Conservation (phyloP, 2,888 invertebrate genomes). For the Boloria euphrosyne region DNA sequence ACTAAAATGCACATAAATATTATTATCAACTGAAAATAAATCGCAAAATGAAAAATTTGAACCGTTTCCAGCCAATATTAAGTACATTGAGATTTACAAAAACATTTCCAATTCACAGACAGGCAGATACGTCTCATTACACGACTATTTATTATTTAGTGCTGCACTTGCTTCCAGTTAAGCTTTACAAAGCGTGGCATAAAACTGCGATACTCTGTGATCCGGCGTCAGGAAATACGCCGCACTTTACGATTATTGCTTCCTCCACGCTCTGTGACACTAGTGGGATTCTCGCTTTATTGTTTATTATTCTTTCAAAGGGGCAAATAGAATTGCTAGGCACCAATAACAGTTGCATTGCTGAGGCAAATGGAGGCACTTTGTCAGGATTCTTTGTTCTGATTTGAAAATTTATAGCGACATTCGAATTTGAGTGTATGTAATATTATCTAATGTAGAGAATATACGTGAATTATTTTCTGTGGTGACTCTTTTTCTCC, state of each 20-base stretch:
- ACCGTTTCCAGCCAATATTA: neutral
- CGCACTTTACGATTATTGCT: conserved; percentile 71
- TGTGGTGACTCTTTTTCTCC: too few species aligned
- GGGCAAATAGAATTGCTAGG: conserved; percentile 46
- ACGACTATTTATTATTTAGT: conserved; percentile 45
- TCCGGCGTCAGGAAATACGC: conserved; percentile 56
- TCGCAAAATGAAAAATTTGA: neutral
- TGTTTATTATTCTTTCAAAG: conserved; percentile 57
- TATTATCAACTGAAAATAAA: too few species aligned
- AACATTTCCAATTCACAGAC: conserved; percentile 31
- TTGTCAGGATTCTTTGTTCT: conserved; percentile 26
- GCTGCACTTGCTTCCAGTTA: conserved; percentile 58
- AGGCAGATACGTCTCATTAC: conserved; percentile 43
- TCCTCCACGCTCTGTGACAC: conserved; percentile 59
- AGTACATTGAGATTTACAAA: neutral
- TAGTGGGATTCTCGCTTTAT: conserved; percentile 53
- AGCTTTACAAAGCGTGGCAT: conserved; percentile 58
- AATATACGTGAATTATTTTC: too few species aligned
- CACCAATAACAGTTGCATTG: conserved; percentile 30
- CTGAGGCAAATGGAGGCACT: conserved; percentile 27
- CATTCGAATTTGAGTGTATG: conserved; percentile 3
- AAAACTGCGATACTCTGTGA: conserved; percentile 51
- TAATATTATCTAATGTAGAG: too few species aligned
- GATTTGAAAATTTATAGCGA: conserved; percentile 3
- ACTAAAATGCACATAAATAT: too few species aligned